phyloP scores from a whole-genome alignment of 2,113 vertebrate species.

The Cryptotis parvus region DNA sequence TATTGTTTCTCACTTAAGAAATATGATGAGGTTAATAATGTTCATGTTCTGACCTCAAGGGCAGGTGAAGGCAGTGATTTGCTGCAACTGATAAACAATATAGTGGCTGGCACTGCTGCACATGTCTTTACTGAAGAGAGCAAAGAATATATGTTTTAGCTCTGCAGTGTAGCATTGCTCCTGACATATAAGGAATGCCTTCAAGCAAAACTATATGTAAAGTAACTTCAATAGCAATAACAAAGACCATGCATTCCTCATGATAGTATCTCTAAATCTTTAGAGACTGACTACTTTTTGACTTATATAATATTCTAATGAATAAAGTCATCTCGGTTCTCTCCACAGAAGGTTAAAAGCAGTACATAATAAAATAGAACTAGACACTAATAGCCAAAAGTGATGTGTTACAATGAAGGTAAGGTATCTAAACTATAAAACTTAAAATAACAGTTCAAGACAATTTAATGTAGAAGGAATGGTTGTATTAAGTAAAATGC shows the following conservation, averaged over 20 bases:
- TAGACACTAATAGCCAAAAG: neutral
- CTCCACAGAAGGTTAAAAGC: constrained; percentile 21
- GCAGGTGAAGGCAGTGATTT: neutral
- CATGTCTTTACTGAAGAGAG: neutral
- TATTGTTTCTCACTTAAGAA: constrained; percentile 23
- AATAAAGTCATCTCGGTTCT: constrained; percentile 11
- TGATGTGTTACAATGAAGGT: constrained; percentile 9
- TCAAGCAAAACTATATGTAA: neutral
- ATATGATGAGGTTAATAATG: neutral
- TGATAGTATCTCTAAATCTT: neutral
- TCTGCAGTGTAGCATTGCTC: neutral
- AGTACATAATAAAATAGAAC: neutral
- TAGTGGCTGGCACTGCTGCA: neutral
- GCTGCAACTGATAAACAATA: neutral
- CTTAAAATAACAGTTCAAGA: neutral
- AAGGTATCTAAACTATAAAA: constrained; percentile 45
- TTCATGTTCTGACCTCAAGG: neutral
- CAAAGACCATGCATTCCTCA: neutral
- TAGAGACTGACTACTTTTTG: neutral
- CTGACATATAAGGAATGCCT: neutral
- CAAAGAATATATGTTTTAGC: neutral
- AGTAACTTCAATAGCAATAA: neutral
- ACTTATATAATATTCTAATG: neutral
- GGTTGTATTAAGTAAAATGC: neutral
- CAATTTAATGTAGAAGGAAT: constrained; percentile 33